These are phyloP conservation scores for Pristionchus exspectatus DNA, from an alignment of 2,888 invertebrate species.

Conservation along the genomic window DNA sequence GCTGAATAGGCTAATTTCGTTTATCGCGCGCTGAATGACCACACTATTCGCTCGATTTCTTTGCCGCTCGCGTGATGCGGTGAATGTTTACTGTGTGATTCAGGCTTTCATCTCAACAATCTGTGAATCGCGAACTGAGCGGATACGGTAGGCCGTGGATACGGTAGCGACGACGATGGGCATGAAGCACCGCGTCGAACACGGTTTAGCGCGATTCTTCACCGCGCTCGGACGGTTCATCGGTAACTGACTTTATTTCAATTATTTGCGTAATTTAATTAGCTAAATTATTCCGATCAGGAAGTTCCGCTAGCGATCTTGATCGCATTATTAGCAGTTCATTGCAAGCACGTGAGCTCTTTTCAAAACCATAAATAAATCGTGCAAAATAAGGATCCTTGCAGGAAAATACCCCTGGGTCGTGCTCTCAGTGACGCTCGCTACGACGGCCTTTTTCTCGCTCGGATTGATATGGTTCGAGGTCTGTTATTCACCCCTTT, in stretches of 20 bases:
- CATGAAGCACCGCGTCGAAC: constrained; percentile 48
- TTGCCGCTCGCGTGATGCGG: not conserved
- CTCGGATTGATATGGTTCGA: constrained; percentile 71
- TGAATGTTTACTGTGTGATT: not conserved
- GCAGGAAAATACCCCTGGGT: constrained; percentile 34
- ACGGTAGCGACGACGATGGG: constrained; percentile 15
- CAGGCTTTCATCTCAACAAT: not conserved
- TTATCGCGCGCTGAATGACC: not conserved
- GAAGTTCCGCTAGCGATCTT: not conserved
- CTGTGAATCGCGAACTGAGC: not conserved
- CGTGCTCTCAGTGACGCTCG: constrained; percentile 53
- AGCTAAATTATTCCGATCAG: not conserved
- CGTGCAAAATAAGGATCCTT: not conserved
- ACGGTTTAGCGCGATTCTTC: constrained; percentile 57
- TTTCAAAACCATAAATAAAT: not conserved
- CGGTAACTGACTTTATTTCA: constrained; percentile 59
- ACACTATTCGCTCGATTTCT: constrained; percentile 6
- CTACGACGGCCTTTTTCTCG: constrained; percentile 61
- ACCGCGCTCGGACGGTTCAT: constrained; percentile 66
- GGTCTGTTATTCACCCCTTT: constrained; percentile 42
- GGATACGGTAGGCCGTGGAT: not conserved
- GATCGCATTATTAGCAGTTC: not conserved
- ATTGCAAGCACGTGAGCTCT: not conserved
- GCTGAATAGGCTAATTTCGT: constrained; percentile 21
- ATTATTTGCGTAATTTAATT: not conserved